A percentile compares a stretch with the other conserved stretches of the same genome.
These are phyloP conservation scores for Dasyurus viverrinus DNA, from an alignment of 2,113 vertebrate genomes.

Conservation along the genomic window DNA sequence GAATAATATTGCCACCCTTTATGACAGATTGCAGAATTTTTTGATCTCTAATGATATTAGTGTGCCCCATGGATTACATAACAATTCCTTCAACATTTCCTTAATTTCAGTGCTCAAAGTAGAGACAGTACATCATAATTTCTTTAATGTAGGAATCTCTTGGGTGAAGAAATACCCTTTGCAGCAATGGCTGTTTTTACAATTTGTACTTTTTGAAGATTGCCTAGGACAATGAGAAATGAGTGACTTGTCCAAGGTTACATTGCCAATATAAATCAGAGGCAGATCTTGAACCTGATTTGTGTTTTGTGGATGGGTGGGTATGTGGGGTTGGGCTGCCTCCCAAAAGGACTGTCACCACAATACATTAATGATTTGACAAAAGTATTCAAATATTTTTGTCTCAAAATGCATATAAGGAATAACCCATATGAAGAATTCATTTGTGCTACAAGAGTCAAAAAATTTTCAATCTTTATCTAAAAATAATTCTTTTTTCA, in stretches of 20 bases:
- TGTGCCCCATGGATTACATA: not conserved
- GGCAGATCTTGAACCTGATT: not conserved
- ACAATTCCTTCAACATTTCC: not conserved
- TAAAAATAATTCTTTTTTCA: not conserved
- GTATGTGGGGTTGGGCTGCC: not conserved
- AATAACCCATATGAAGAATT: not conserved
- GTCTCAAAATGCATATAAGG: not conserved
- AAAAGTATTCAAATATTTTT: not conserved
- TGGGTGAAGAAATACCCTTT: not conserved
- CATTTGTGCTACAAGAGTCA: not conserved
- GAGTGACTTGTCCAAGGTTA: not conserved
- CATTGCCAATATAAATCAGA: not conserved
- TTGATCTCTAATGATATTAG: not conserved
- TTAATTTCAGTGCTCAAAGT: not conserved
- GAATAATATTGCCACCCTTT: not conserved
- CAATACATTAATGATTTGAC: constrained; percentile 9
- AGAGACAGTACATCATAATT: not conserved
- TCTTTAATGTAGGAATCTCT: not conserved
- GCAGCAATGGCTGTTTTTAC: not conserved
- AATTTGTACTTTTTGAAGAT: not conserved
- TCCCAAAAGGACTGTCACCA: not conserved
- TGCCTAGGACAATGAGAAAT: not conserved
- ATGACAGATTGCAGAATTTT: not conserved
- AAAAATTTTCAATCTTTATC: not conserved
- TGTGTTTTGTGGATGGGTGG: too few relatives aligned